Evolutionary conservation across 2,888 invertebrate genomes (phyloP), one percentile per base, ranked within the genome.

Genomic region (Aphidoletes aphidimyza): DNA sequence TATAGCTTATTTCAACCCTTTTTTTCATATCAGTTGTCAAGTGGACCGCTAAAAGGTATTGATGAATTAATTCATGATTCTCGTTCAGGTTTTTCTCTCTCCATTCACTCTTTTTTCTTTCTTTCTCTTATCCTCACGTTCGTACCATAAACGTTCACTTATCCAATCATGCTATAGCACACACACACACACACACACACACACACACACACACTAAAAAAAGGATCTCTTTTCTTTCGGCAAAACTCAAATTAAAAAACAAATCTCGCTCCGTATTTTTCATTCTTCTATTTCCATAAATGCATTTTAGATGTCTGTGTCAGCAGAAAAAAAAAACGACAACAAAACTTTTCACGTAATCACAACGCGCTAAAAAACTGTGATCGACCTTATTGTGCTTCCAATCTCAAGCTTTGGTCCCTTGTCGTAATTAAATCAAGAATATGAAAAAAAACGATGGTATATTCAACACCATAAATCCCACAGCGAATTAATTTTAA

Each of bases 51-150:
- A 69, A 69, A 69, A 69, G 69, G 69, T 69, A 69, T 69, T 69
- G 69, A 69, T 69, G 69, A 69, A 69, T 69, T 69, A 69, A 69
- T 69, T 69, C 69, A 69, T 69, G 69, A 69, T 30, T 69, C 69
- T 54, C 5, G 54, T 11, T n/a, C n/a, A n/a, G n/a, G 9, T 54
- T 54, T 54, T 54, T 47, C 17, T n/a, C n/a, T n/a, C n/a, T n/a
- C 17, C 47, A 26, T 26, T 54, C 54, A 54, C 11, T 22, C 54
- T n/a, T 2, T 69, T 69, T 30, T 30, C 34, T 30, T 30, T 14
- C 34, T 30, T 2, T 69, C 34, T 69, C 34, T 69, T 22, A 22
- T 22, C 22, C 34, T 69, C 34, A 14, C 30, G 14, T 14, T 30
- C 34, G 3, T 54, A 22, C 22, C 3, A 54, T 54, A 54, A 54